Base-by-base conservation (phyloP, 2,888 invertebrate species). In the Orthosia incerta region DNA sequence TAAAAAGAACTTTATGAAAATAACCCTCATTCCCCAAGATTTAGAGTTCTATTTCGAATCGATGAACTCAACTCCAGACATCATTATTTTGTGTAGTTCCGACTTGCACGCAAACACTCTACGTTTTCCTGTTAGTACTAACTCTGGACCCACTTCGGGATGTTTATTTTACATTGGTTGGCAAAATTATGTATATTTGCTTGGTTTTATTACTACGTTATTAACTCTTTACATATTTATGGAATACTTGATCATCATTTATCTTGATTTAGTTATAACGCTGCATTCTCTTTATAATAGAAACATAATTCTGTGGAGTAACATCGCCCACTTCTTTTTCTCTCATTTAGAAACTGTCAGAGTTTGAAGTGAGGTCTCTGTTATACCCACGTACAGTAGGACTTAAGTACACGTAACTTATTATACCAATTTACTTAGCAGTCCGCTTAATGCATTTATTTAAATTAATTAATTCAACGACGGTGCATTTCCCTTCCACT, bases 311-410 rank as follows among this genome's bases (percentile, higher is more conserved):
- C 90, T 89, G 72, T 71, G 71, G 74, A 86, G 84, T 89, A 76
- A 55, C 77, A 83, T 88, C 92, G 88, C 92, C 92, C 91, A 93
- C 92, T 87, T 86, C 56, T 69, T 84, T 78, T 80, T 88, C 86
- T 85, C 82, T 88, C 89, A 89, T 90, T 91, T 90, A 89, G 85
- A 80, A 89, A 87, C 88, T 91, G 92, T 90, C 91, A 88, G 74
- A 83, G 71, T 62, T 72, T 26, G 46, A 20, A 82, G 72, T 71
- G 65, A 80, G 68, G 53, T 39, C 61, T 71, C 71, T 63, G 71
- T 82, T 63, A 71, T 76, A 73, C 86, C 83, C 80, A 82, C 76
- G 74, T 82, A 74, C 56, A 48, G 68, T 73, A 60, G 64, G 74
- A 70, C 68, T 72, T 75, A 75, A 77, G 56, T 74, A 60, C 50